Evolutionary conservation across 2,113 vertebrate species (phyloP).

Genomic region (Panthera uncia): DNA sequence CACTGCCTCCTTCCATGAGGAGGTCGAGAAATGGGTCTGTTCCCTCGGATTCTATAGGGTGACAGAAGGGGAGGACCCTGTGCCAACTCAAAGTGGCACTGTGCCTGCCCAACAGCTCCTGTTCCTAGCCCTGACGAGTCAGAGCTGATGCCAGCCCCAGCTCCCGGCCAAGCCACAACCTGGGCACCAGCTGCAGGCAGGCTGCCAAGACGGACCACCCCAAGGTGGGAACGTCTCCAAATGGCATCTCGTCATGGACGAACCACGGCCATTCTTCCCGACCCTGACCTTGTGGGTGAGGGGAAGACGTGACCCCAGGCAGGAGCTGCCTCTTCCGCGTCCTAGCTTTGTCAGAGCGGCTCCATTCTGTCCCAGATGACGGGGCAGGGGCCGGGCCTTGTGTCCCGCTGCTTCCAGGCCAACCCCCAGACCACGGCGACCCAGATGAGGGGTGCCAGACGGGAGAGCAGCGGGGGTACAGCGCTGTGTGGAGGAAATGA

Average conservation of each 20-base stretch:
- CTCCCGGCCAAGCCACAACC: not conserved
- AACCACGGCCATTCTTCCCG: not conserved
- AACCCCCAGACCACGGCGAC: not conserved
- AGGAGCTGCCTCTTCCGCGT: too few species aligned
- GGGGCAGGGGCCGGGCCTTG: not conserved
- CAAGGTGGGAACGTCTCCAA: not conserved
- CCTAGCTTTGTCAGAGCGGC: not conserved
- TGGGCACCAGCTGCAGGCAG: not conserved
- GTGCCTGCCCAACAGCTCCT: conserved; percentile 25
- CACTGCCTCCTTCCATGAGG: not conserved
- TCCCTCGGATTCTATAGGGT: conserved; percentile 28
- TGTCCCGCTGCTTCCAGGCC: not conserved
- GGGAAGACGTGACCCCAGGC: rapidly evolving
- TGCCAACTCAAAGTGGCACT: conserved; percentile 56
- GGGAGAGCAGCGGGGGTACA: not conserved
- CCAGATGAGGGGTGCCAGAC: not conserved
- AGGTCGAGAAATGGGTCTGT: not conserved
- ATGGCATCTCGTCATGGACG: not conserved
- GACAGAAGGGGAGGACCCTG: conserved; percentile 57
- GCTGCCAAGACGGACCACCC: not conserved
- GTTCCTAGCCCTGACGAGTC: not conserved
- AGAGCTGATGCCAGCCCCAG: conserved; percentile 11
- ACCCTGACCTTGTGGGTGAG: not conserved
- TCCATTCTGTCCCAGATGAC: not conserved
- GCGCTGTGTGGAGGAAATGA: not conserved